Evolutionary conservation across 2,888 invertebrate genomes (phyloP), one percentile per base, ranked within the genome.

Genomic region (Caradrina clavipalpis): DNA sequence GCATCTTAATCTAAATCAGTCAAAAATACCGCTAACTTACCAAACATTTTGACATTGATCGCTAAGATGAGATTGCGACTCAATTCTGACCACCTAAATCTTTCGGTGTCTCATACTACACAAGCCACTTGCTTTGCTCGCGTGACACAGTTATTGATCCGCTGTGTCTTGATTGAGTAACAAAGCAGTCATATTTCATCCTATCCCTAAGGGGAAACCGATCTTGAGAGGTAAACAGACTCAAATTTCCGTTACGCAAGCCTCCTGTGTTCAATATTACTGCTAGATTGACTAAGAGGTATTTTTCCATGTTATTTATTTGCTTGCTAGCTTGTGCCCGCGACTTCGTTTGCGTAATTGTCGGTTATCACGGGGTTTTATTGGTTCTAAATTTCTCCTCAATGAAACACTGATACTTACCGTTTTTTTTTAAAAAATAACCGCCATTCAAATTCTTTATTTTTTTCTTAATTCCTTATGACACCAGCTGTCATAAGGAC

Each of bases 121-220:
- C 42, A n/a, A 60, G 17, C 19, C 47, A 55, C 53, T 64, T 35
- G 21, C 39, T 15, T 57, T 45, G 49, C 15, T 21, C 1, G 13
- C 31, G 55, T 49, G 22, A n/a, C 31, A n/a, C 22, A n/a, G 8
- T 5, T 54, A 65, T 51, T 49, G 60, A 65, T 59, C 57, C 58
- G 21, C 35, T 54, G n/a, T 35, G 15, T 21, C 31, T 35, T 59
- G 53, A 57, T 62, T 54, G 45, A 57, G 53, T 50, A 62, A 45
- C 50, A 62, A 35, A 58, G 54, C 62, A 68, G 62, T 68, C 64
- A 69, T 69, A 78, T 76, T 76, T 72, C 80, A 63, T 61, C 71
- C n/a, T 31, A 31, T 19, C 31, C 72, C 61, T 39, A 10, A 35
- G 73, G 66, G 53, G n/a, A 71, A 22, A 49, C 13, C 35, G 31